Percentiles rank a stretch among this genome's conserved stretches.
These are phyloP conservation scores for Alethe diademata DNA, from an alignment of 2,113 vertebrate genomes.

Conservation along the genomic window DNA sequence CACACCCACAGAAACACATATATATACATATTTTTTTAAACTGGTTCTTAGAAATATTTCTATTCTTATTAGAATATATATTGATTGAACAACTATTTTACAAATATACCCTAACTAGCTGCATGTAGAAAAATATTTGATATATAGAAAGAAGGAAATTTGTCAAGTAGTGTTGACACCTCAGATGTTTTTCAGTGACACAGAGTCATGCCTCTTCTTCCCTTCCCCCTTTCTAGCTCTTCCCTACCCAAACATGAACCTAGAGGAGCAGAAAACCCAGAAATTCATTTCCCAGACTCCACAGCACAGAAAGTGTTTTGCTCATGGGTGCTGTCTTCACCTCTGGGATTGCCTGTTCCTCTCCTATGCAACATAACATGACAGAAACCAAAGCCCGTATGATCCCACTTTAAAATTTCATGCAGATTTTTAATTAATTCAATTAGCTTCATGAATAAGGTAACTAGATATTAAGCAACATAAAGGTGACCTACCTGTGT, in stretches of 20 bases:
- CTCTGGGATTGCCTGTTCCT: background rate
- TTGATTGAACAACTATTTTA: background rate
- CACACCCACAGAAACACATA: no score
- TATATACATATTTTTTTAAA: background rate
- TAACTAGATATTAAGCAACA: background rate
- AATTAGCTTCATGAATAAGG: background rate
- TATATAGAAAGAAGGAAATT: background rate
- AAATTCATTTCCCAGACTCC: accelerated
- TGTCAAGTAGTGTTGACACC: background rate
- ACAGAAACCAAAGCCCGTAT: background rate
- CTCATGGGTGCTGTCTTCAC: background rate
- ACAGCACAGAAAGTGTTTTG: background rate
- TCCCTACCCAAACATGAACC: background rate
- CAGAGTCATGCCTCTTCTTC: background rate
- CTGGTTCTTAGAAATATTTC: no score
- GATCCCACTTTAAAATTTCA: background rate
- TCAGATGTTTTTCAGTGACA: background rate
- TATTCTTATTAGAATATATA: background rate
- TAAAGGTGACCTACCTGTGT: background rate
- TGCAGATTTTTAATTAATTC: background rate
- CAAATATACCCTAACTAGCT: background rate
- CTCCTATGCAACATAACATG: background rate
- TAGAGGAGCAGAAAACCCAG: background rate
- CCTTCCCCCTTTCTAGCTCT: background rate
- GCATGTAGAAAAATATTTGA: background rate